Base-by-base conservation (phyloP, 2,113 vertebrate genomes). In the Pao palembangensis region DNA sequence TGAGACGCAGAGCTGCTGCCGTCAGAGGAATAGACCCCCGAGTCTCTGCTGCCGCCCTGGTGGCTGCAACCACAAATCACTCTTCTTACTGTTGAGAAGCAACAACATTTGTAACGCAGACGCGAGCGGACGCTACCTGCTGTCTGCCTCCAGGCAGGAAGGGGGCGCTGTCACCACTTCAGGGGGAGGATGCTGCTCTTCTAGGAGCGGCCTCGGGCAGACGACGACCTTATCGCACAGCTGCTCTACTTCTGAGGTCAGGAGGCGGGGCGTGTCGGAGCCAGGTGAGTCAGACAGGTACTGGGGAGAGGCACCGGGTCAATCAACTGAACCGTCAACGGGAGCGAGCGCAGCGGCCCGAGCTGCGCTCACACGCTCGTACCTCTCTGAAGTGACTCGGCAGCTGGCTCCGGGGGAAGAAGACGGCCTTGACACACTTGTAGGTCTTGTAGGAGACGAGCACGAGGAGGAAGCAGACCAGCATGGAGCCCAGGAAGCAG, bases 21-120 rank as follows among this genome's bases (percentile, higher is more conserved):
- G 0, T 76, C 51, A 1, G 34, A 10, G 19, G 88, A 91, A 62
- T 85, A 88, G 14, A 91, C 64, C 0, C 90, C 90, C 0, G 88
- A 91, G 69, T 91, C 90, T 5, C 69, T 51, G 43, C 87, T 90
- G 59, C 79, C 87, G 77, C 50, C 64, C 55, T 88, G 85, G 0
- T 82, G 75, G n/a, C 58, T 73, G 67, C 84, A 84, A 23, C 63
- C 2, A 23, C 21, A 23, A 2, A 23, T 2, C 2, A 3, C 21
- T 23, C 21, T 23, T 2, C 21, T 23, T 3, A 23, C 21, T 3
- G 21, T 3, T 23, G 21, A 2, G 21, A 23, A 23, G 21, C 21
- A 23, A 23, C 21, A n/a, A n/a, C n/a, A n/a, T n/a, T n/a, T n/a
- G n/a, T n/a, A n/a, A n/a, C n/a, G n/a, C n/a, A n/a, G n/a, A n/a